phyloP scores from a whole-genome alignment of 2,888 invertebrate species.

The Trichopria drosophilae region DNA sequence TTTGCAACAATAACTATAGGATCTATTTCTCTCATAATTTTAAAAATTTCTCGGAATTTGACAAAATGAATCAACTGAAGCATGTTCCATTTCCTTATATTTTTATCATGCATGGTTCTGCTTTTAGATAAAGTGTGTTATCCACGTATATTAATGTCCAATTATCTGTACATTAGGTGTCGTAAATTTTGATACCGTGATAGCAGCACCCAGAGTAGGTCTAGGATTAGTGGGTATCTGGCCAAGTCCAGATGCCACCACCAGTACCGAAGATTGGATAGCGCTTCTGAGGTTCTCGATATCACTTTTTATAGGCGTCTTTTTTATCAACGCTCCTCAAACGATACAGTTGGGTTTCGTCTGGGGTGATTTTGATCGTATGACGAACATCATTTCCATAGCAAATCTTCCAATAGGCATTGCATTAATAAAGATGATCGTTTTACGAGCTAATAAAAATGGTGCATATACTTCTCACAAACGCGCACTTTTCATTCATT shows the following conservation, averaged over 20 bases:
- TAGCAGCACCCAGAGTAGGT: conserved; percentile 37
- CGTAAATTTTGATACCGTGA: conserved; percentile 27
- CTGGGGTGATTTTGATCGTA: conserved; percentile 30
- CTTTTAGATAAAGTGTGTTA: too few species aligned
- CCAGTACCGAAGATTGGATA: conserved; percentile 2
- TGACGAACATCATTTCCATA: conserved; percentile 22
- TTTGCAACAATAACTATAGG: too few species aligned
- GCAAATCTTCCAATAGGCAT: conserved; percentile 21
- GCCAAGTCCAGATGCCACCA: conserved; percentile 30
- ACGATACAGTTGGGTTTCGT: conserved; percentile 13
- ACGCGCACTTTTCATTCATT: background rate
- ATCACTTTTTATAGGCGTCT: conserved; percentile 16
- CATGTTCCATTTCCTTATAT: too few species aligned
- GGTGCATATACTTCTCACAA: conserved; percentile 18
- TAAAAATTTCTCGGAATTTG: too few species aligned
- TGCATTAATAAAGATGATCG: conserved; percentile 21
- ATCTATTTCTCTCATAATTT: too few species aligned
- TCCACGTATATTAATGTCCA: too few species aligned
- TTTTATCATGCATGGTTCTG: too few species aligned
- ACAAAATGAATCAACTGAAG: too few species aligned
- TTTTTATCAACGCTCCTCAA: conserved; percentile 26
- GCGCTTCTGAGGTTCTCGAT: conserved; percentile 2
- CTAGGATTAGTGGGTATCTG: conserved; percentile 39
- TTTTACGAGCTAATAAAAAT: conserved; percentile 22
- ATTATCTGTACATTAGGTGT: background rate